Conservation (phyloP, 2,113 vertebrate species). For the Pseudopodoces humilis region DNA sequence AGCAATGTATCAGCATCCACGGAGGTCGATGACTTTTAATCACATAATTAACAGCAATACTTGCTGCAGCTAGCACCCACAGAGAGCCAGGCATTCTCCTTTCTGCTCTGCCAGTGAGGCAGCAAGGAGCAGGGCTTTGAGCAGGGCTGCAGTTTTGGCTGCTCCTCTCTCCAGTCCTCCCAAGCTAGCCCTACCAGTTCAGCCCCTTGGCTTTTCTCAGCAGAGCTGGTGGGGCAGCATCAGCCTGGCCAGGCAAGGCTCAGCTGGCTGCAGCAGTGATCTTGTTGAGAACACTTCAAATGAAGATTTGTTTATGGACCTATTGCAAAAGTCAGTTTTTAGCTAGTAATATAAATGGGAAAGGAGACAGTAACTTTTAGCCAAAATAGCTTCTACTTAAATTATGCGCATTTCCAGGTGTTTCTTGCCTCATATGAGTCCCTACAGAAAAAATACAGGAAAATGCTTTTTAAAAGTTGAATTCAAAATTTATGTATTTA, state of each 20-base stretch:
- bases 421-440: neutral
- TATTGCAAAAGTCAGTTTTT: neutral
- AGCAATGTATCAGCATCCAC: neutral
- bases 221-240: neutral
- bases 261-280: neutral
- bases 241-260: too few relatives aligned
- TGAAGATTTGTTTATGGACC: neutral
- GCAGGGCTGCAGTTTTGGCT: neutral
- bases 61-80: neutral
- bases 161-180: neutral
- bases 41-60: neutral
- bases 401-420: neutral
- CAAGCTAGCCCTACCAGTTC: fast-evolving
- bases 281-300: neutral
- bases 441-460: neutral
- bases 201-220: neutral
- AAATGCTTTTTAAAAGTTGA: neutral
- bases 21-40: neutral
- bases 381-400: neutral
- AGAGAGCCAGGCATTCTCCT: neutral
- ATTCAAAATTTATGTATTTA: neutral
- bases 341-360: neutral
- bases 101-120: neutral
- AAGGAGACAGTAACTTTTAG: neutral
- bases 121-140: neutral